phyloP scores from a whole-genome alignment of 2,888 invertebrate species.

The Corbicula japonica region DNA sequence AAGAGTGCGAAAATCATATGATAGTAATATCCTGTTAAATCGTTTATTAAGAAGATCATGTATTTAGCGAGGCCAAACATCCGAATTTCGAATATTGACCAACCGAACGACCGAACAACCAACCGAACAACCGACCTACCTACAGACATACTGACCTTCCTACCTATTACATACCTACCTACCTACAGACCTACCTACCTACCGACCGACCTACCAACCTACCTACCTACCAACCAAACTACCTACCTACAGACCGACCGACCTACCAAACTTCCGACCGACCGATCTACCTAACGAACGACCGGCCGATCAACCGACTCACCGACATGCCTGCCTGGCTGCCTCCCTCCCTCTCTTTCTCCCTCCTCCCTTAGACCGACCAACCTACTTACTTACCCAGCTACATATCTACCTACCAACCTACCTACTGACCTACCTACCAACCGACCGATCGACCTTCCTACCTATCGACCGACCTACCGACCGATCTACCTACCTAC shows the following conservation, averaged over 20 bases:
- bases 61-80: too few relatives aligned
- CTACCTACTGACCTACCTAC: constrained; percentile 2
- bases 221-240: not conserved
- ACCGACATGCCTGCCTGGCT: constrained; percentile 12
- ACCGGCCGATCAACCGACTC: not conserved
- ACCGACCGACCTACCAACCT: constrained; percentile 6
- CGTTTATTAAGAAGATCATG: too few relatives aligned
- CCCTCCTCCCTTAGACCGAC: not conserved
- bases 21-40: too few relatives aligned
- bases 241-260: constrained; percentile 14
- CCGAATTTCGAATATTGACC: too few relatives aligned
- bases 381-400: constrained; percentile 12
- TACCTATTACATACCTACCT: constrained; percentile 1
- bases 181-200: not conserved
- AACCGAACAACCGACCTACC: constrained; percentile 14
- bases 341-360: not conserved
- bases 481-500: constrained; percentile 9
- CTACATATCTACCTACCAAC: constrained; percentile 6
- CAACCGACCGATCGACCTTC: constrained; percentile 12
- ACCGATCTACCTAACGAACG: constrained; percentile 9
- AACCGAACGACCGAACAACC: constrained; percentile 6
- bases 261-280: constrained; percentile 13
- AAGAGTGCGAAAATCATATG: too few relatives aligned
- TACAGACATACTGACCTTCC: constrained; percentile 1
- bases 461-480: constrained; percentile 18